Base-by-base conservation (phyloP, 2,113 vertebrate species). In the Trichomycterus rosablanca region DNA sequence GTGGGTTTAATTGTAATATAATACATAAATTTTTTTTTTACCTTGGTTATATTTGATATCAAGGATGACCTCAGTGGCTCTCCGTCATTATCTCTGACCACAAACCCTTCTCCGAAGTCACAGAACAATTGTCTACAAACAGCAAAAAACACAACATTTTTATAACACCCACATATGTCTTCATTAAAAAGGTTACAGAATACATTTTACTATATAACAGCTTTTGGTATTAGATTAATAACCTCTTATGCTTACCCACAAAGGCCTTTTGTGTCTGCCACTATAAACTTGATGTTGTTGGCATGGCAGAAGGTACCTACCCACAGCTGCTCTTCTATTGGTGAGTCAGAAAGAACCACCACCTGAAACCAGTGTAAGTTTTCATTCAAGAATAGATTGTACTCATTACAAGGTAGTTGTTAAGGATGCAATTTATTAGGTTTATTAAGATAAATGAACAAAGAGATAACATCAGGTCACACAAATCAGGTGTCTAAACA, bases 111-210 rank as follows among this genome's bases (percentile, higher is more conserved):
- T 5, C 94, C 93, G 0, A 97, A 96, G 75, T 97, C 94, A 73
- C 93, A 97, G 75, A 97, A 97, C 15, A 96, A 16, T 73, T 93
- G 93, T 44, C 94, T 97, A 68, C 49, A 74, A 70, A 37, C 3
- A 74, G 74, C 1, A 30, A 66, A 1, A 34, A 9, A 2, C 15
- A 56, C 3, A 7, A 50, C 18, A 40, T 35, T 8, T 10, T 12
- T 16, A 7, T 14, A 53, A 40, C 7, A 1, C 12, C 44, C 10
- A 30, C 32, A 5, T 24, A n/a, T n/a, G n/a, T n/a, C n/a, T n/a
- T n/a, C n/a, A n/a, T n/a, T n/a, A n/a, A n/a, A n/a, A n/a, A n/a
- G n/a, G n/a, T n/a, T n/a, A n/a, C n/a, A n/a, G n/a, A n/a, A n/a
- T n/a, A n/a, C 2, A 34, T 18, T 5, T 35, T 35, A 35, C 34